Conservation (phyloP, 2,888 invertebrate genomes). For the Hedya salicella region DNA sequence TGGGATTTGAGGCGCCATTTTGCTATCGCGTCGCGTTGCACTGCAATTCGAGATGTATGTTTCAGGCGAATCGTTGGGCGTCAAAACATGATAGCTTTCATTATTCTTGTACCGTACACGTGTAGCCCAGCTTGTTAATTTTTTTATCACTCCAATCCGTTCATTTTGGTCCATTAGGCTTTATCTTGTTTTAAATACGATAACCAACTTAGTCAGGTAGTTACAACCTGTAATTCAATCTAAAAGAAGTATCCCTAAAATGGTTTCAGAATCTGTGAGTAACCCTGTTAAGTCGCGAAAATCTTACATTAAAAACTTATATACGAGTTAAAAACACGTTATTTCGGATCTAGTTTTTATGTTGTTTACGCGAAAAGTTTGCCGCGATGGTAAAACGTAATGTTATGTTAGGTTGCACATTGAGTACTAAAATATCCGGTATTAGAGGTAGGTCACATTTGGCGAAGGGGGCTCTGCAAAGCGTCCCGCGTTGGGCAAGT, state of each 20-base stretch:
- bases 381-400: constrained; percentile 16
- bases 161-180: no score
- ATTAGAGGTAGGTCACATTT: constrained; percentile 8
- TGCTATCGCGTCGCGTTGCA: constrained; percentile 49
- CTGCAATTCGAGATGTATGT: constrained; percentile 49
- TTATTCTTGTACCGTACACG: constrained; percentile 3
- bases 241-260: no score
- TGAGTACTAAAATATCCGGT: neutral
- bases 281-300: no score
- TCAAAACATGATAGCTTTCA: constrained; percentile 41
- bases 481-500: constrained; percentile 27
- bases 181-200: no score
- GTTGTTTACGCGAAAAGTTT: constrained; percentile 18
- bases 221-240: no score
- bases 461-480: constrained; percentile 31
- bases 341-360: constrained; percentile 1
- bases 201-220: no score
- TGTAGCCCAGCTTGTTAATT: neutral
- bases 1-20: constrained; percentile 57
- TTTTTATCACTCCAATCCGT: no score
- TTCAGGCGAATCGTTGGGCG: constrained; percentile 44
- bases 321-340: constrained; percentile 2
- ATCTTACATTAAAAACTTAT: neutral
- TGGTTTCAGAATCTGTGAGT: no score
- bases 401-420: neutral